Conservation (phyloP, 2,113 vertebrate species). For the Heterocephalus glaber region DNA sequence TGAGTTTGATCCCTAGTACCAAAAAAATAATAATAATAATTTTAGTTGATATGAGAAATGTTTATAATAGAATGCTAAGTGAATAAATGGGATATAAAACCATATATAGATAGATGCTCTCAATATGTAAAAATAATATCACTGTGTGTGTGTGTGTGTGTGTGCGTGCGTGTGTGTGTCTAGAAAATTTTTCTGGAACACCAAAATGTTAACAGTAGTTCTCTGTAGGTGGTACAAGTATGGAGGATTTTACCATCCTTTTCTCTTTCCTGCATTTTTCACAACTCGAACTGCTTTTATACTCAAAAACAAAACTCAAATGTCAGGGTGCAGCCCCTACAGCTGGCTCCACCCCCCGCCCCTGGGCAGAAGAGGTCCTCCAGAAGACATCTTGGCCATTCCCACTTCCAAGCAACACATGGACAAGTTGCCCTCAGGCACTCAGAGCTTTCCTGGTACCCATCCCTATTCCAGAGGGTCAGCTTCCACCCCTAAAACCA, state of each 20-base stretch:
- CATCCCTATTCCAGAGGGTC: accelerated
- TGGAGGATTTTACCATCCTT: slow-evolving; percentile 18
- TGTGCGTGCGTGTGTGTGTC: neutral
- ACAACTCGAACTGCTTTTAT: neutral
- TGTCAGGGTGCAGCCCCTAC: neutral
- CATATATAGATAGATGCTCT: slow-evolving; percentile 10
- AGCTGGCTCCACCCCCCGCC: neutral
- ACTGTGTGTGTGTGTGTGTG: neutral
- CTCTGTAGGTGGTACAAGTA: slow-evolving; percentile 39
- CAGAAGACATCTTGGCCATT: neutral
- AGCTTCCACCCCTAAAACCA: neutral
- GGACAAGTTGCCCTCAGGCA: neutral
- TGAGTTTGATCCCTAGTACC: no score
- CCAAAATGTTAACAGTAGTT: slow-evolving; percentile 49
- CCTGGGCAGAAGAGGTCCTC: neutral
- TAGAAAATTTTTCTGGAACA: slow-evolving; percentile 51
- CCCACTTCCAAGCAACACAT: neutral
- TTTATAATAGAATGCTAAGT: neutral
- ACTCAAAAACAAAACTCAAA: neutral
- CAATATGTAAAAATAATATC: slow-evolving; percentile 41
- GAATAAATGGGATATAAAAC: slow-evolving; percentile 9
- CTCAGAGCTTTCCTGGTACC: neutral
- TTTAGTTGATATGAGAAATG: slow-evolving; percentile 5
- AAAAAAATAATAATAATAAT: neutral
- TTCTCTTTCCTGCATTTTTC: neutral